Conservation (phyloP, 2,113 vertebrate species). For the Chaenogobius annularis region DNA sequence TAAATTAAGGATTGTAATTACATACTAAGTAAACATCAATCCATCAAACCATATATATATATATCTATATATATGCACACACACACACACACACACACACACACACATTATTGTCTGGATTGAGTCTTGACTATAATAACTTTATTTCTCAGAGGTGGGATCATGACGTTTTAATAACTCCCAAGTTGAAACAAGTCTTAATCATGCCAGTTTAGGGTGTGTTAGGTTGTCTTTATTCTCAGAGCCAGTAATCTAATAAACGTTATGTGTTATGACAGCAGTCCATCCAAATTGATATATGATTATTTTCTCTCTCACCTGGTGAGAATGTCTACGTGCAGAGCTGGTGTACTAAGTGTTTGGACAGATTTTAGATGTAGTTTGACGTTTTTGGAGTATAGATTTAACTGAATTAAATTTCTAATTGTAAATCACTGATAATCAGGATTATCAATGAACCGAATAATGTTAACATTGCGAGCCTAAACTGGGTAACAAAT, state of each 20-base stretch:
- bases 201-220: slow-evolving; percentile 73
- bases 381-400: too few relatives aligned
- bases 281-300: slow-evolving; percentile 6
- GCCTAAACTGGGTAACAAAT: not conserved
- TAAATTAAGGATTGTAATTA: not conserved
- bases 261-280: slow-evolving; percentile 1
- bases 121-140: not conserved
- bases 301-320: slow-evolving; percentile 1
- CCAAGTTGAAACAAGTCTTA: slow-evolving; percentile 78
- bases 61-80: too few relatives aligned
- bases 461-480: too few relatives aligned
- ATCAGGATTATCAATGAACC: too few relatives aligned
- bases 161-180: slow-evolving; percentile 29
- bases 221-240: slow-evolving; percentile 64
- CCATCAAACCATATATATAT: not conserved
- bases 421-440: too few relatives aligned
- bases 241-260: slow-evolving; percentile 16
- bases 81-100: too few relatives aligned
- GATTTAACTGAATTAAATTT: too few relatives aligned
- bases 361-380: slow-evolving; percentile 16
- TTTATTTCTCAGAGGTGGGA: slow-evolving; percentile 10
- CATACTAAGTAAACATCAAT: not conserved
- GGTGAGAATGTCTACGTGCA: not conserved
- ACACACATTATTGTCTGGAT: slow-evolving; percentile 4
- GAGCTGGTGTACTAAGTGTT: slow-evolving; percentile 14